Evolutionary conservation across 2,888 invertebrate genomes (phyloP).

Genomic region (Rotaria macrura): DNA sequence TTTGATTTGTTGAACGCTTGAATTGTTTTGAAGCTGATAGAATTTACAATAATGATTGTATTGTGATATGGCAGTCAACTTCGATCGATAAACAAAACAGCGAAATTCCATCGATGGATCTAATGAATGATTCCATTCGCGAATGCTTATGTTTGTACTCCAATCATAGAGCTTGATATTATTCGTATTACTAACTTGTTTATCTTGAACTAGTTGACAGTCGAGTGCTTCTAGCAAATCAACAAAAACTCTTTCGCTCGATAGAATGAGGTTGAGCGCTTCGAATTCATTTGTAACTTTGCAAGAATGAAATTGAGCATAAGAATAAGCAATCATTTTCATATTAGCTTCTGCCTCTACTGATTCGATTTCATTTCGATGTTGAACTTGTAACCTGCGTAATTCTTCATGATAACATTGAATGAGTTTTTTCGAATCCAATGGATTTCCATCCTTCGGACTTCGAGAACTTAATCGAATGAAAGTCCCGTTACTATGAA

Average conservation of each 20-base stretch:
- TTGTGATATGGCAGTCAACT: neutral
- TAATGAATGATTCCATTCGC: neutral
- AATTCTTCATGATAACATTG: neutral
- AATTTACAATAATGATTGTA: neutral
- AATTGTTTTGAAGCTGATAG: neutral
- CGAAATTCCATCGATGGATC: neutral
- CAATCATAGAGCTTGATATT: neutral
- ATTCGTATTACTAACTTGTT: neutral
- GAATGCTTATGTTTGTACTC: neutral
- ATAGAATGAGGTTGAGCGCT: neutral
- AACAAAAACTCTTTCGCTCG: neutral
- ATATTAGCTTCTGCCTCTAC: neutral
- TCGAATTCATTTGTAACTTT: neutral
- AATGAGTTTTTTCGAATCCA: neutral
- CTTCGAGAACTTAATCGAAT: neutral
- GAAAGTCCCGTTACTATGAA: neutral
- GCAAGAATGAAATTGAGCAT: neutral
- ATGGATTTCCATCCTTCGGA: neutral
- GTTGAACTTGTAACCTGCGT: neutral
- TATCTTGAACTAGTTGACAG: neutral
- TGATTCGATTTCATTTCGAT: neutral
- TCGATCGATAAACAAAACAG: neutral
- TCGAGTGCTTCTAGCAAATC: neutral
- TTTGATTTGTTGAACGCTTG: neutral
- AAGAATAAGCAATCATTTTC: neutral